Base-by-base conservation (phyloP, 2,113 vertebrate species). In the Halcyon senegalensis region DNA sequence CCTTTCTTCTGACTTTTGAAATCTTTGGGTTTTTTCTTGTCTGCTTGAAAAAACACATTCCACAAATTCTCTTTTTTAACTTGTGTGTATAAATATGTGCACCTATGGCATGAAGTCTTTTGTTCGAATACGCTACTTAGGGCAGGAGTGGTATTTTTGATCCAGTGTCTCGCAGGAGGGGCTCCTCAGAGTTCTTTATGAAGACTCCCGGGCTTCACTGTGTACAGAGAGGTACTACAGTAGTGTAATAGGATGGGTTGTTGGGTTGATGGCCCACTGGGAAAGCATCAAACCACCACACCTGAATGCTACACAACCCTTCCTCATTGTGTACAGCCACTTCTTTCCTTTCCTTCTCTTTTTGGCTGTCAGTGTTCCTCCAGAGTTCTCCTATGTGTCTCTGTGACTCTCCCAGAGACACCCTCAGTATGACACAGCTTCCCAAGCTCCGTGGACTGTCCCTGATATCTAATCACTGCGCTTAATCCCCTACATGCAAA, bases 181-280 rank as follows among this genome's bases (percentile, higher is more conserved):
- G 30, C 28, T 82, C 59, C 19, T 39, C 37, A 35, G 64, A 59
- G 43, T 21, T 28, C 46, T 86, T 90, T 70, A 43, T 33, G 37
- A 88, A 86, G 21, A 16, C 14, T 77, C 46, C 53, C 81, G 68
- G 63, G 10, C n/a, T 80, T 83, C 55, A 28, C 3, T 53, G 21
- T 3, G 1, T 3, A 7, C 28, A 59, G 33, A 25, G 19, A 62
- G n/a, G 28, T 10, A 4, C 18, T 27, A 28, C 21, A 66, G 53
- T 4, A 84, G 19, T 0, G 0, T 16, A 13, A 16, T 5, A 8
- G 11, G 13, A 31, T 13, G 24, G 15, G 35, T 5, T 64, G 16
- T 13, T 77, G 0, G 0, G 44, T 80, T 0, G 0, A 11, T 44
- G 46, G 37, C 37, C 46, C 70, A 0, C 15, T 33, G 41, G 56